Base-by-base conservation (phyloP, 2,888 invertebrate species). In the Diogma glabrata region DNA sequence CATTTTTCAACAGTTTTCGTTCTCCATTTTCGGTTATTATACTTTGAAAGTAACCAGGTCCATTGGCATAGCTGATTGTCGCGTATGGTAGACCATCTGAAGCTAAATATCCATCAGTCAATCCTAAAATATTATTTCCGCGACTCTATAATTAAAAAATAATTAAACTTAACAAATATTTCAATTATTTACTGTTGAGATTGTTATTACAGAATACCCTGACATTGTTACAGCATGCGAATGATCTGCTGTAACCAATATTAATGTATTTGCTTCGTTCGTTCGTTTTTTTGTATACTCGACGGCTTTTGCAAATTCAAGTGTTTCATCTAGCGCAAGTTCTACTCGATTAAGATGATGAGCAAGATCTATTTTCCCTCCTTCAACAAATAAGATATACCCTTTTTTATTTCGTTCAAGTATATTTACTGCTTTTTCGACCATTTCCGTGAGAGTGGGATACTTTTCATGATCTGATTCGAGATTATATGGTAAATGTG, bases 211-310 rank as follows among this genome's bases (percentile, higher is more conserved):
- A n/a, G 70, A 67, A 51, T 70, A 69, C 3, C 69, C 69, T 1
- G 69, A 63, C 51, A 70, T 55, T 3, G 70, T 65, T 69, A 69
- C 70, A 24, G 69, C 70, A 60, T 88, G 88, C 0, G 86, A 81
- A 63, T 89, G 88, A 65, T 89, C 88, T 0, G 87, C 74, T 1
- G 84, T 86, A 4, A 87, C 89, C 0, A 92, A 79, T 22, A 89
- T 81, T 4, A 92, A 67, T 0, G 92, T 92, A 28, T 92, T 86
- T 4, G 78, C 67, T 30, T 70, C 69, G 52, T 69, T 73, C 3
- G 84, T 84, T 58, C 84, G 64, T 1, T 72, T 62, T 52, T 73
- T 66, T 1, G 87, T 84, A 59, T 71, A 72, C 54, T 75, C 65
- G 45, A 87, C 75, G 2, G 92, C 84, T 59, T 82, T 77, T 49